These are phyloP conservation scores for Heptranchias perlo DNA, from an alignment of 2,113 vertebrate genomes.

Conservation along the genomic window DNA sequence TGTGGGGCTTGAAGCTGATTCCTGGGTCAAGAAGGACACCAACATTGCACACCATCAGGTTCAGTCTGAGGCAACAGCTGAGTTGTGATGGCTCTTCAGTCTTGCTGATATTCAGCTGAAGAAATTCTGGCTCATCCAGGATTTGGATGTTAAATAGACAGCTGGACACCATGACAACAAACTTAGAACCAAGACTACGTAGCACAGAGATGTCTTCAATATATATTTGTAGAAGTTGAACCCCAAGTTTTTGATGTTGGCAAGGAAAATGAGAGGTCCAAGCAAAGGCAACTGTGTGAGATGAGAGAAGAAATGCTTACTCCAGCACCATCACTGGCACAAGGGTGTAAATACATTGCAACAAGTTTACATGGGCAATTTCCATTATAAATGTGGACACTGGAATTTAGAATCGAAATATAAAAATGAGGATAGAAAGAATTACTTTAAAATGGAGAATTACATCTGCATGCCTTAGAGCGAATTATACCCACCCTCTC, in stretches of 20 bases:
- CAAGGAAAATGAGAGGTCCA: neutral
- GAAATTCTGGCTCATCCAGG: neutral
- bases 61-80: neutral
- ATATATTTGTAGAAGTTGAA: neutral
- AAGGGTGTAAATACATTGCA: neutral
- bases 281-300: no score
- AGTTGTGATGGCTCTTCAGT: neutral
- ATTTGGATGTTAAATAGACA: neutral
- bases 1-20: neutral
- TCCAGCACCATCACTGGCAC: neutral
- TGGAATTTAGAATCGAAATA: neutral
- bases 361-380: neutral
- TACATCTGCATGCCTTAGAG: neutral
- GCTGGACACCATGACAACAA: neutral
- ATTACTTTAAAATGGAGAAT: neutral
- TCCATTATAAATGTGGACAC: neutral
- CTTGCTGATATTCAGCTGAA: neutral
- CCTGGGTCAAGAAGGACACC: neutral
- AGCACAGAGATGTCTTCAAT: neutral
- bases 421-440: neutral
- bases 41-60: neutral
- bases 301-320: neutral
- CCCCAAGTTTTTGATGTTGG: neutral
- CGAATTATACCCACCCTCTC: neutral
- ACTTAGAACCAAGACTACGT: neutral